A percentile compares a stretch with the other conserved stretches of the same genome.
phyloP scores from a whole-genome alignment of 1,140 invertebrate species.

The Aphaenogaster rudis region DNA sequence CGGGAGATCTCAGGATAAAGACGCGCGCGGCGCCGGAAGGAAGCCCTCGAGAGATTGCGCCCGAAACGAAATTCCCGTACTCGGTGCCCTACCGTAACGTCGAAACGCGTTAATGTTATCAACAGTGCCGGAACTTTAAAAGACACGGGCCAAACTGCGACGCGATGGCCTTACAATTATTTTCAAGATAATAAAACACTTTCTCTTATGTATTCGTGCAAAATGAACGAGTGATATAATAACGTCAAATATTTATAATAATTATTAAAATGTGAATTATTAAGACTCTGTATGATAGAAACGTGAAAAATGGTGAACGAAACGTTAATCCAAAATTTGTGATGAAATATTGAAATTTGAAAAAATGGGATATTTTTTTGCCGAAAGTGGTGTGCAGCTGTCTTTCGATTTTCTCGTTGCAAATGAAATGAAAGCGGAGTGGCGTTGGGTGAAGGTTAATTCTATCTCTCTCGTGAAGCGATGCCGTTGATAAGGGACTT shows the following conservation, averaged over 20 bases:
- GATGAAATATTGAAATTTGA: not conserved
- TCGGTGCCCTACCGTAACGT: not conserved
- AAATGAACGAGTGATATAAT: not conserved
- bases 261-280: not conserved
- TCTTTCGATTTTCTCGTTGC: constrained; percentile 1
- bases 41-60: constrained; percentile 25
- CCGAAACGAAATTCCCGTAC: constrained; percentile 1
- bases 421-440: constrained; percentile 33
- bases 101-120: not conserved
- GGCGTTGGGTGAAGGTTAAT: constrained; percentile 1
- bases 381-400: not conserved
- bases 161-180: not conserved
- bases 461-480: not conserved
- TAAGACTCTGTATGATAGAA: not conserved
- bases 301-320: not conserved
- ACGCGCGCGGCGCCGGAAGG: constrained; percentile 47
- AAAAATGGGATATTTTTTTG: not conserved
- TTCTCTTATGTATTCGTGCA: not conserved
- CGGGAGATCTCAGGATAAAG: constrained; percentile 74
- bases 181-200: not conserved
- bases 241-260: constrained; percentile 1
- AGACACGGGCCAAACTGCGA: not conserved
- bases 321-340: not conserved
- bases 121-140: not conserved
- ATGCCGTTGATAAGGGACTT: constrained; percentile 45